Evolutionary conservation across 2,797 vertebrate species (phyloP).

Genomic region (Chromobotia macracanthus): DNA sequence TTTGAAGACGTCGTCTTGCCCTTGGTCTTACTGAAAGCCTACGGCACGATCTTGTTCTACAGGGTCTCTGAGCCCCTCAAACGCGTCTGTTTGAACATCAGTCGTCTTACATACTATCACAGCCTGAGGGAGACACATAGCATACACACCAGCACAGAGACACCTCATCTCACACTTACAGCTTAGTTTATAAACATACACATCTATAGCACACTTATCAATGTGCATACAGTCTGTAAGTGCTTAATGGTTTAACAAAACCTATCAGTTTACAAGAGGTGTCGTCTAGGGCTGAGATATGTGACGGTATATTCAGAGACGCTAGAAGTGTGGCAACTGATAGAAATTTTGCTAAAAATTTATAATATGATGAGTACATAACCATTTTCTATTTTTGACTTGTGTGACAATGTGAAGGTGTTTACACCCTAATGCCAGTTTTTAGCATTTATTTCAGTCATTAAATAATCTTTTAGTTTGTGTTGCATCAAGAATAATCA

Average conservation of each 20-base stretch:
- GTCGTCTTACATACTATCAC: conserved; percentile 80
- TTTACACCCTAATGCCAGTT: too few relatives aligned
- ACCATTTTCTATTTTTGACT: too few relatives aligned
- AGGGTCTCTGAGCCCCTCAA: conserved; percentile 79
- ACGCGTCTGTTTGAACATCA: conserved; percentile 86
- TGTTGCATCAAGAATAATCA: too few relatives aligned
- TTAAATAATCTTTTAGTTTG: too few relatives aligned
- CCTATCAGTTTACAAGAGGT: background rate
- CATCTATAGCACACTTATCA: background rate
- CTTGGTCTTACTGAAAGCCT: conserved; percentile 78
- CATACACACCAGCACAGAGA: conserved; percentile 45
- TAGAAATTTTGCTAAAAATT: background rate
- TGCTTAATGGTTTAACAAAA: background rate
- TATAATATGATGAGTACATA: background rate
- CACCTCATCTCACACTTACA: conserved; percentile 22
- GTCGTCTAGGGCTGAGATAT: background rate
- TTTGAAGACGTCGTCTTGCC: conserved; percentile 88
- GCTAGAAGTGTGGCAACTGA: background rate
- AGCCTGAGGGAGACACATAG: conserved; percentile 81
- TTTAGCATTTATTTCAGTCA: too few relatives aligned
- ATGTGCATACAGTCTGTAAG: background rate
- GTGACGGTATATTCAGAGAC: background rate
- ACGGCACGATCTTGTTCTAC: conserved; percentile 85
- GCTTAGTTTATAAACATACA: background rate
- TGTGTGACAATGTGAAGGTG: too few relatives aligned